These are phyloP conservation scores for Siderastrea siderea DNA, from an alignment of 92 coral and sea anemone genomes.

Conservation along the genomic window DNA sequence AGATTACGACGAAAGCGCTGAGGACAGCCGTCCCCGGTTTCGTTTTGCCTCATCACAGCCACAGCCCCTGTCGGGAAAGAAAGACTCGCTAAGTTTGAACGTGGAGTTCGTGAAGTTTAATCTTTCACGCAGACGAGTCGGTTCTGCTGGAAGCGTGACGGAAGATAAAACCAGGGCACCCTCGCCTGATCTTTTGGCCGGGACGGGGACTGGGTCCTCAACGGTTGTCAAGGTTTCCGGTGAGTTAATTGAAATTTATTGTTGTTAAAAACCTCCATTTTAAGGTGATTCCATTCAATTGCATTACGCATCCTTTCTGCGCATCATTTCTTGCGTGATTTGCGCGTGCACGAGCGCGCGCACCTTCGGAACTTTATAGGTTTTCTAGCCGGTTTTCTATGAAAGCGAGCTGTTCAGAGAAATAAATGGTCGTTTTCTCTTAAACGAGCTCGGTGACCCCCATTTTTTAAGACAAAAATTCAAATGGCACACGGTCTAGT, in stretches of 20 bases:
- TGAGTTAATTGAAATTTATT: slow-evolving; percentile 21
- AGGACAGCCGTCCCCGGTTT: slow-evolving; percentile 73
- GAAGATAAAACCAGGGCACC: slow-evolving; percentile 68
- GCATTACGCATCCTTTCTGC: too few relatives aligned
- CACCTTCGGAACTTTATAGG: too few relatives aligned
- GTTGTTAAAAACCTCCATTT: too few relatives aligned
- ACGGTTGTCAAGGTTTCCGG: slow-evolving; percentile 99
- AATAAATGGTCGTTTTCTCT: too few relatives aligned
- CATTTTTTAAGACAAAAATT: too few relatives aligned
- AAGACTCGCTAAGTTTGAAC: slow-evolving; percentile 95
- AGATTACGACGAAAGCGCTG: slow-evolving; percentile 62
- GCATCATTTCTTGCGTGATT: neutral
- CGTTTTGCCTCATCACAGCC: slow-evolving; percentile 83
- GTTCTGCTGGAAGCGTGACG: slow-evolving; percentile 72
- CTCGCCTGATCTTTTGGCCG: slow-evolving; percentile 81
- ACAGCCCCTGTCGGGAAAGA: slow-evolving; percentile 96
- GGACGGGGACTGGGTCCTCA: slow-evolving; percentile 84
- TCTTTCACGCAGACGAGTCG: slow-evolving; percentile 90
- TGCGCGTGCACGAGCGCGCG: too few relatives aligned
- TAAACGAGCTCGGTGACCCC: too few relatives aligned
- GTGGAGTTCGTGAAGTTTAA: slow-evolving; percentile 97
- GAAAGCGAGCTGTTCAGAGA: too few relatives aligned
- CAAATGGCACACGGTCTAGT: too few relatives aligned
- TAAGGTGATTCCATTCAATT: too few relatives aligned
- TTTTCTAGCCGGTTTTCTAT: too few relatives aligned